Percentiles rank a stretch among this genome's conserved stretches.
These are phyloP conservation scores for Alsophila aescularia DNA, from an alignment of 2,888 invertebrate genomes.

Conservation along the genomic window DNA sequence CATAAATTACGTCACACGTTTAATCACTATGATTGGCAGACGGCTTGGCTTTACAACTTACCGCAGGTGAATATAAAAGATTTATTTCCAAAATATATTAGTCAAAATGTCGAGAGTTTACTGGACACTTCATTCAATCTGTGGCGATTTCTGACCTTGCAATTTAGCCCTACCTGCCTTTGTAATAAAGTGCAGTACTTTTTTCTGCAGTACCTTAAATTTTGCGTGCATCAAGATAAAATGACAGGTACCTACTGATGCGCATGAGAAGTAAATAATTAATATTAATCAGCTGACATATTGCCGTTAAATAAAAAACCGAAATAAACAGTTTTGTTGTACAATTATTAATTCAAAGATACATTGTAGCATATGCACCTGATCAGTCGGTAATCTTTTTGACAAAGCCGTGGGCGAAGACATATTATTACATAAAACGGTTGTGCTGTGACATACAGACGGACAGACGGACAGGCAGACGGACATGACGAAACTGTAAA, in stretches of 20 bases:
- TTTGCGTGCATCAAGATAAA: background rate
- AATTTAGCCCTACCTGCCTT: background rate
- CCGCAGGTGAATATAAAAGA: no score
- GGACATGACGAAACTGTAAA: no score
- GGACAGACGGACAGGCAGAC: no score
- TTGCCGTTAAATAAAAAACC: conserved; percentile 47
- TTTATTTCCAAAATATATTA: no score
- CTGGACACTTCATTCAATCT: background rate
- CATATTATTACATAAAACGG: no score
- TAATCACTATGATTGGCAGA: no score
- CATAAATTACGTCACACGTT: conserved; percentile 30
- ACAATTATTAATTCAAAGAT: conserved; percentile 8
- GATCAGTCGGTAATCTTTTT: background rate
- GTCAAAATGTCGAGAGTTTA: background rate
- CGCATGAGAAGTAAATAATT: conserved; percentile 48
- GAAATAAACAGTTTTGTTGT: conserved; percentile 34
- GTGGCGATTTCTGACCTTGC: background rate
- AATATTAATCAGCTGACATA: conserved; percentile 56
- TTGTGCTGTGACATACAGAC: background rate
- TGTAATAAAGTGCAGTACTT: conserved; percentile 1
- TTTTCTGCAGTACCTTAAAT: conserved; percentile 22
- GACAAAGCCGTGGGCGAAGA: no score
- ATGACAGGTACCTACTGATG: conserved; percentile 15
- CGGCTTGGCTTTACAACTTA: no score
- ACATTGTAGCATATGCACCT: conserved; percentile 2